Evolutionary conservation across 2,888 invertebrate species (phyloP).

Genomic region (Lapara coniferarum): DNA sequence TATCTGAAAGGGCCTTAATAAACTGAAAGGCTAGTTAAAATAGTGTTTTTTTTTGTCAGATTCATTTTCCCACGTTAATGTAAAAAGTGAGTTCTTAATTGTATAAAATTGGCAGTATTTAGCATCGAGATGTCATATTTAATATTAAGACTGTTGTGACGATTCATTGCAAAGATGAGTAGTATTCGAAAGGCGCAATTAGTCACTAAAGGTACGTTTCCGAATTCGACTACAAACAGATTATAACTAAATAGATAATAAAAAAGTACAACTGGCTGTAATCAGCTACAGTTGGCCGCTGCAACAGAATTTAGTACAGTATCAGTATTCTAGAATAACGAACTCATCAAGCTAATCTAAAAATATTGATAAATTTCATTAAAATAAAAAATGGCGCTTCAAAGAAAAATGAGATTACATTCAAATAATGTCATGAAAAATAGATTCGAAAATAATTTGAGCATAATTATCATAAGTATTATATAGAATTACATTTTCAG

Average conservation of each 20-base stretch:
- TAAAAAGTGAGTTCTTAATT: not conserved
- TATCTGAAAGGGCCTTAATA: not conserved
- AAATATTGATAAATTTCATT: not conserved
- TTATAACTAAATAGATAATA: too few relatives aligned
- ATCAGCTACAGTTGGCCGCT: not conserved
- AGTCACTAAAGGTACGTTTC: not conserved
- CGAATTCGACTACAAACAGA: not conserved
- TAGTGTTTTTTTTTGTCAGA: not conserved
- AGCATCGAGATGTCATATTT: not conserved
- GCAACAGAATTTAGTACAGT: not conserved
- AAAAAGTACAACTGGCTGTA: not conserved
- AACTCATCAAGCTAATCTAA: not conserved
- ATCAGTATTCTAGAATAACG: not conserved
- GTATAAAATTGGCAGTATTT: not conserved
- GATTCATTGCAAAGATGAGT: not conserved
- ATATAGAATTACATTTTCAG: not conserved
- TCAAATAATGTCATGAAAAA: slow-evolving; percentile 7
- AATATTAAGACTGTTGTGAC: not conserved
- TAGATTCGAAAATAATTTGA: slow-evolving; percentile 7
- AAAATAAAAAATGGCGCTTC: not conserved
- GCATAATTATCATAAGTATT: slow-evolving; percentile 2
- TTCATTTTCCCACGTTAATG: not conserved
- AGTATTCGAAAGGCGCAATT: not conserved
- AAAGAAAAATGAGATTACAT: not conserved
- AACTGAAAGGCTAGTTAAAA: not conserved